Percentiles rank a stretch among this genome's conserved stretches.
phyloP scores from a whole-genome alignment of 2,113 vertebrate species.

The Mugil cephalus region DNA sequence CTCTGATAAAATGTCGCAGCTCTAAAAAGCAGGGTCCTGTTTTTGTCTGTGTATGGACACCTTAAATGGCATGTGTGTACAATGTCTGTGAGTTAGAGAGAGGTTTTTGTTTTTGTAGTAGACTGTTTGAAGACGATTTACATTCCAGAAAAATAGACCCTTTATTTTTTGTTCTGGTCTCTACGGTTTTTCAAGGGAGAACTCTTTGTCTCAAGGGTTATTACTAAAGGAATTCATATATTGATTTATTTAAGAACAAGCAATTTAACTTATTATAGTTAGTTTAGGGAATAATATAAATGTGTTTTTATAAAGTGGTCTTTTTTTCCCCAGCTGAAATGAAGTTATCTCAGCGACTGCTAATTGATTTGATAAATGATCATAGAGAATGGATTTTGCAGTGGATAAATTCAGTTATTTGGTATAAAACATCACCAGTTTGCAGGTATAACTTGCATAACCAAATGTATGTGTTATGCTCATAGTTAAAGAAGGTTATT shows the following conservation, averaged over 20 bases:
- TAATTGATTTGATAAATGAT: conserved; percentile 70
- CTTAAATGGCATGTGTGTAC: conserved; percentile 76
- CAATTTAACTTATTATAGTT: conserved; percentile 90
- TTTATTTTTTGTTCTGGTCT: conserved; percentile 80
- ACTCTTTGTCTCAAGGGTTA: conserved; percentile 78
- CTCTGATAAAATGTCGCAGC: conserved; percentile 50
- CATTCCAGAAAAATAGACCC: conserved; percentile 80
- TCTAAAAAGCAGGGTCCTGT: conserved; percentile 69
- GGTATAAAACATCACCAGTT: conserved; percentile 51
- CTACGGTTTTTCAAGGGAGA: conserved; percentile 70
- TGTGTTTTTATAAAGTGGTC: conserved; percentile 78
- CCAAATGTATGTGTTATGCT: conserved; percentile 42
- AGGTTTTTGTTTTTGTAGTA: conserved; percentile 74
- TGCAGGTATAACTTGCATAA: conserved; percentile 44
- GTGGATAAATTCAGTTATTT: conserved; percentile 36
- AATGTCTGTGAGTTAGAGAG: conserved; percentile 73
- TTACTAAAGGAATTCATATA: conserved; percentile 86
- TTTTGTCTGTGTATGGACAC: conserved; percentile 65
- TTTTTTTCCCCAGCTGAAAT: conserved; percentile 74
- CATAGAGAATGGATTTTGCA: conserved; percentile 26
- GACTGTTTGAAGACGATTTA: conserved; percentile 79
- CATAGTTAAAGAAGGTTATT: conserved; percentile 53
- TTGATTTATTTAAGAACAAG: conserved; percentile 88
- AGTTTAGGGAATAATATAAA: conserved; percentile 88
- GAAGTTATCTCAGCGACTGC: conserved; percentile 68